phyloP scores from a whole-genome alignment of 2,113 vertebrate genomes.

The Psammodynastes pulverulentus region DNA sequence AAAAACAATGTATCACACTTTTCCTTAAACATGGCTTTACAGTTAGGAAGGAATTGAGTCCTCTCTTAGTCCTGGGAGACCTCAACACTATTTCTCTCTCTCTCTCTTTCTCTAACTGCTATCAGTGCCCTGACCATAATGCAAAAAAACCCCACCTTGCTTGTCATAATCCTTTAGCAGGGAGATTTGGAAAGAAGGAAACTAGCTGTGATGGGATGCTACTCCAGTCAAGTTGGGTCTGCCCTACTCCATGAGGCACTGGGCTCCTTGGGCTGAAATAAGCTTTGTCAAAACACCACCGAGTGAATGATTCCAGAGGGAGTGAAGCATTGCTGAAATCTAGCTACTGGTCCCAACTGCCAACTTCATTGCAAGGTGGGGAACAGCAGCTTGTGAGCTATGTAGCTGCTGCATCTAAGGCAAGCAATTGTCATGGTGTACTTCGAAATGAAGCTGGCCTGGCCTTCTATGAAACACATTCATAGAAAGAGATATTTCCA shows the following conservation, averaged over 20 bases:
- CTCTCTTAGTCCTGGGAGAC: neutral
- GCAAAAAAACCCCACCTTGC: neutral
- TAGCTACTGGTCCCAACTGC: neutral
- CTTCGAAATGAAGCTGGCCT: neutral
- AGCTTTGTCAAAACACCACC: neutral
- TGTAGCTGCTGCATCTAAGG: neutral
- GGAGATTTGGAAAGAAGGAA: constrained; percentile 28
- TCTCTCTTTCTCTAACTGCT: neutral
- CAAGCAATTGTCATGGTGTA: neutral
- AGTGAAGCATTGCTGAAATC: neutral
- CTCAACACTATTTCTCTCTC: fast-evolving
- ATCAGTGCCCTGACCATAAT: neutral
- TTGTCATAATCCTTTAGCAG: neutral
- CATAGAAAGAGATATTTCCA: neutral
- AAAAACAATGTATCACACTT: constrained; percentile 50
- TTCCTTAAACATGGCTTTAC: constrained; percentile 32
- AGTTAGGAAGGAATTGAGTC: constrained; percentile 4
- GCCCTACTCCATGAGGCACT: neutral
- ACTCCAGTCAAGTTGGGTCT: neutral
- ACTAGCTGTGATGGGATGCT: neutral
- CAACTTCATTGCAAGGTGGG: neutral
- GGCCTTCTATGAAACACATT: neutral
- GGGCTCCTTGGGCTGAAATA: too few species aligned
- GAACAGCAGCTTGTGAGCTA: too few species aligned
- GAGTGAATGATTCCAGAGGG: neutral